Evolutionary conservation across 1,140 invertebrate species (phyloP).

Genomic region (Temnothorax nylanderi): DNA sequence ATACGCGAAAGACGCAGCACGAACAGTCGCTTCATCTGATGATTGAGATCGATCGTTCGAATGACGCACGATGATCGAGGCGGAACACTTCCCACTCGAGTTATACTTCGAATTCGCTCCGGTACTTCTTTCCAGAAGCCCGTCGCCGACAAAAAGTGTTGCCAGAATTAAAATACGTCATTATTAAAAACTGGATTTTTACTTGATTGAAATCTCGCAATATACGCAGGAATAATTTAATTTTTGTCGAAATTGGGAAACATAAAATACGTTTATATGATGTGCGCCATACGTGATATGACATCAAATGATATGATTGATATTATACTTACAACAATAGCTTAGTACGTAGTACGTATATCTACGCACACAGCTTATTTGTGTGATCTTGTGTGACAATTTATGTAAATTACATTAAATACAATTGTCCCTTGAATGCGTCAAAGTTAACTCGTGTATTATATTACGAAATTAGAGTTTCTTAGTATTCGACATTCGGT

Average conservation of each 20-base stretch:
- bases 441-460: background rate
- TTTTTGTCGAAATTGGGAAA: background rate
- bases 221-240: background rate
- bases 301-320: background rate
- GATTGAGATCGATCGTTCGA: slow-evolving; percentile 32
- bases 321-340: background rate
- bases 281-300: no score
- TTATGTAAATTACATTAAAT: background rate
- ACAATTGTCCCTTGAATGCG: background rate
- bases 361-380: background rate
- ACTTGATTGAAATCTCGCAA: background rate
- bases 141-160: background rate
- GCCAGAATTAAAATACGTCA: background rate
- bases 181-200: background rate
- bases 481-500: background rate
- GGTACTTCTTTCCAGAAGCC: background rate
- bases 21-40: slow-evolving; percentile 4
- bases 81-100: background rate
- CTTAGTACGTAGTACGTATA: background rate
- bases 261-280: background rate
- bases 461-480: background rate
- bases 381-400: background rate
- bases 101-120: slow-evolving; percentile 2
- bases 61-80: slow-evolving; percentile 4
- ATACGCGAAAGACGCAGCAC: background rate